Conservation (phyloP, 2,797 vertebrate genomes). For the Chaunax sp. region DNA sequence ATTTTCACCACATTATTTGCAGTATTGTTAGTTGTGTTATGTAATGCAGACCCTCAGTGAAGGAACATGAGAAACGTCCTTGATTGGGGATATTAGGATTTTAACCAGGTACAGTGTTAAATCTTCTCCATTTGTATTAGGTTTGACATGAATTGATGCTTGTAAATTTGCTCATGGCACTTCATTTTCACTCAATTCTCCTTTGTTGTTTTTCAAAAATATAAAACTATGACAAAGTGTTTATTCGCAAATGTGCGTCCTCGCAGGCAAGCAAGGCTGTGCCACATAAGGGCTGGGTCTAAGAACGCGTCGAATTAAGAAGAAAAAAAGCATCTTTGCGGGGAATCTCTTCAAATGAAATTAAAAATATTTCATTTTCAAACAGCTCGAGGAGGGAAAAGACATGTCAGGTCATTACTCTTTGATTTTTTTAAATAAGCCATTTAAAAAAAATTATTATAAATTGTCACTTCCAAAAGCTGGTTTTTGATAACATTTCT, state of each 20-base stretch:
- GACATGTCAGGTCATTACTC: not conserved
- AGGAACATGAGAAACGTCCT: too few relatives aligned
- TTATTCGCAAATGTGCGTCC: not conserved
- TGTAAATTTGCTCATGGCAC: too few relatives aligned
- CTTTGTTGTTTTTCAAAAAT: constrained; percentile 2
- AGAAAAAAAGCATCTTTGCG: not conserved
- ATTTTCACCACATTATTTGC: too few relatives aligned
- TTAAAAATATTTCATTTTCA: not conserved
- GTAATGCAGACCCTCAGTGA: too few relatives aligned
- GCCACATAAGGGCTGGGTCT: not conserved
- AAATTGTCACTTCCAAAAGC: not conserved
- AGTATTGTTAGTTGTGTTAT: too few relatives aligned
- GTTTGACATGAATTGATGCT: too few relatives aligned
- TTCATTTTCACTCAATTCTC: not conserved
- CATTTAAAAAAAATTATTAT: not conserved
- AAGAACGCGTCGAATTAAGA: not conserved
- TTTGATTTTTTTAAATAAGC: not conserved
- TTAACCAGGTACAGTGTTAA: too few relatives aligned
- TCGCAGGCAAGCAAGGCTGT: not conserved
- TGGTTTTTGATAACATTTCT: not conserved
- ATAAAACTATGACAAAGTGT: not conserved
- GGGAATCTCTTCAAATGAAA: not conserved
- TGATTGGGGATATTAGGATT: too few relatives aligned
- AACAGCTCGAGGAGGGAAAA: not conserved
- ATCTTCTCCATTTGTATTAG: too few relatives aligned